Base-by-base conservation (phyloP, 2,113 vertebrate genomes). In the Sinosuthora webbiana region DNA sequence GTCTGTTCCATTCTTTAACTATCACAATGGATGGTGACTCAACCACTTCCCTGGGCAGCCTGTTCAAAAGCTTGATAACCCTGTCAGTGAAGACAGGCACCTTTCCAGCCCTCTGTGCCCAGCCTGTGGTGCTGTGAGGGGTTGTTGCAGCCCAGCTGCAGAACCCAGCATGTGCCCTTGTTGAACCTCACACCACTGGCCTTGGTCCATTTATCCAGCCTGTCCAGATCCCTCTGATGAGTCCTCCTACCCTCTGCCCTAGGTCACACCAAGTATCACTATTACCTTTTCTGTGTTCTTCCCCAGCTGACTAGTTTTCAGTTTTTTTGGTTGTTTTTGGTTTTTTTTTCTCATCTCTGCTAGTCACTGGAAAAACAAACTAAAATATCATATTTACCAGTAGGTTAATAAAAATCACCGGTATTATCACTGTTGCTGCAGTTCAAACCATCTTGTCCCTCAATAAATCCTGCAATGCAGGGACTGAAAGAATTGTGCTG, bases 91-190 rank as follows among this genome's bases (percentile, higher is more conserved):
- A 30, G 28, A 20, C 24, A 56, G 15, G 19, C 4, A 33, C 12
- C 4, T 49, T 75, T n/a, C 42, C n/a, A 41, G 11, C 3, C 10
- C 9, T 28, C 49, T 47, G 12, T 7, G 11, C 11, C 50, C 13
- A 65, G 35, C 15, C 60, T 24, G 19, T 2, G 7, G 23, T 10
- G 23, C 19, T n/a, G 1, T 0, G 0, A 20, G 42, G 23, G 12
- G 3, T 20, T 30, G 15, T 13, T 64, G 42, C 2, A 13, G n/a
- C 19, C 19, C 30, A 41, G 15, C 41, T 2, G 7, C n/a, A 47
- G 24, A 49, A 56, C 19, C 10, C 42, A 75, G 30, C 5, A 16
- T 0, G 0, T 15, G 50, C 19, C 15, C 41, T 30, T 28, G 23
- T 24, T 75, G 24, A 47, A 49, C 24, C 24, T n/a, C 23, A n/a